Conservation (phyloP, 2,888 invertebrate species). For the Drosophila infuscata region DNA sequence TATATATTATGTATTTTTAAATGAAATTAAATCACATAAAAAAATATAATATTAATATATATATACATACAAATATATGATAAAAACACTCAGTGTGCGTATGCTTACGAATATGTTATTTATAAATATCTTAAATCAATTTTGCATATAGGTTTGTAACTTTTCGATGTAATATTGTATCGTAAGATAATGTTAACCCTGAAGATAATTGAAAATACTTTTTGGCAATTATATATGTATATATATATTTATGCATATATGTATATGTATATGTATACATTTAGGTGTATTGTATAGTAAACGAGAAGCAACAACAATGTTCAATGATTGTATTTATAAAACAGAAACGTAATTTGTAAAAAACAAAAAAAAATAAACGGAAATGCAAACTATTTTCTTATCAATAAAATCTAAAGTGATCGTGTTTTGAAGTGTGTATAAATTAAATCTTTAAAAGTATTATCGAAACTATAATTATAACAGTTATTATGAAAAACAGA, state of each 20-base stretch:
- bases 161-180: slow-evolving; percentile 70
- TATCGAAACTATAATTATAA: not conserved
- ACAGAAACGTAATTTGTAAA: slow-evolving; percentile 42
- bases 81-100: slow-evolving; percentile 25
- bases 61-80: not conserved
- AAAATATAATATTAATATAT: slow-evolving; percentile 20
- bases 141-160: slow-evolving; percentile 66
- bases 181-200: slow-evolving; percentile 59
- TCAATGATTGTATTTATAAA: slow-evolving; percentile 53
- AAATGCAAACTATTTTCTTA: slow-evolving; percentile 66
- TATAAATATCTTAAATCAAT: slow-evolving; percentile 58
- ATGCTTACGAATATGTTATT: slow-evolving; percentile 35
- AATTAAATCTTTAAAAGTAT: not conserved
- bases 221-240: slow-evolving; percentile 58
- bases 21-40: slow-evolving; percentile 66
- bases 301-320: slow-evolving; percentile 49
- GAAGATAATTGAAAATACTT: slow-evolving; percentile 55
- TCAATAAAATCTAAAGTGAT: slow-evolving; percentile 38
- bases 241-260: slow-evolving; percentile 15
- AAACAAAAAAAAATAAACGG: slow-evolving; percentile 44
- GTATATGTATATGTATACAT: slow-evolving; percentile 10
- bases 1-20: slow-evolving; percentile 78
- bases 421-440: slow-evolving; percentile 26
- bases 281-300: slow-evolving; percentile 30
- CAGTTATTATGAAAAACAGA: not conserved